Evolutionary conservation across 2,113 vertebrate genomes (phyloP), one percentile per base, ranked within the genome.

Genomic region (Ptilorrhoa leucosticta): DNA sequence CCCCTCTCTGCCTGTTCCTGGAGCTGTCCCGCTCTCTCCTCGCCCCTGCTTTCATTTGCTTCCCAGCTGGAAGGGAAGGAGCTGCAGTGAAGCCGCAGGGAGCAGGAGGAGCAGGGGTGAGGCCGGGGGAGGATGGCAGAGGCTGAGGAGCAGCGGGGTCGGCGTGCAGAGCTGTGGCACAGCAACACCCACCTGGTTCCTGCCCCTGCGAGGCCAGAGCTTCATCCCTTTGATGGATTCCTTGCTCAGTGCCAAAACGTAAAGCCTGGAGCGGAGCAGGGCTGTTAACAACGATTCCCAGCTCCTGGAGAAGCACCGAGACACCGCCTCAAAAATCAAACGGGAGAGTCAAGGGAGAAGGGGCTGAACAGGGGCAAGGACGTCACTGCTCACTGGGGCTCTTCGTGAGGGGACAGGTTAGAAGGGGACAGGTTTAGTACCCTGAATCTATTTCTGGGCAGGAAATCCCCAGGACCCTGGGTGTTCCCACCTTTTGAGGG

Each of bases 201-300:
- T 58, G 57, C 45, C 92, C 76, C 58, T 37, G 9, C 13, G 57
- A 80, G 81, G 58, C 73, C 57, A 30, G 0, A 13, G 2, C 71
- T 79, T 11, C 5, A 17, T 56, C 58, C 90, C 87, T 96, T 87
- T 89, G 68, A 60, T 96, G 87, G 16, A 89, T 95, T 35, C 93
- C 95, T 70, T n/a, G 69, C 91, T 95, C 79, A 6, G 92, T 89
- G 95, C 97, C 95, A 80, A 70, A 65, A 69, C 42, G 95, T 39
- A 82, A 91, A 95, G 83, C 91, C 87, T 83, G 77, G 31, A 87
- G 96, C 76, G 73, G 96, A 85, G 56, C 66, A 96, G 96, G 63
- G 91, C 96, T 95, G 88, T 56, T 90, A 28, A n/a, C 89, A 95
- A 79, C 54, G 96, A 91, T 71, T 83, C 39, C 90, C 73, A 30